Evolutionary conservation across 2,797 vertebrate genomes (phyloP), one percentile per base, ranked within the genome.

Genomic region (Aulostomus chinensis): DNA sequence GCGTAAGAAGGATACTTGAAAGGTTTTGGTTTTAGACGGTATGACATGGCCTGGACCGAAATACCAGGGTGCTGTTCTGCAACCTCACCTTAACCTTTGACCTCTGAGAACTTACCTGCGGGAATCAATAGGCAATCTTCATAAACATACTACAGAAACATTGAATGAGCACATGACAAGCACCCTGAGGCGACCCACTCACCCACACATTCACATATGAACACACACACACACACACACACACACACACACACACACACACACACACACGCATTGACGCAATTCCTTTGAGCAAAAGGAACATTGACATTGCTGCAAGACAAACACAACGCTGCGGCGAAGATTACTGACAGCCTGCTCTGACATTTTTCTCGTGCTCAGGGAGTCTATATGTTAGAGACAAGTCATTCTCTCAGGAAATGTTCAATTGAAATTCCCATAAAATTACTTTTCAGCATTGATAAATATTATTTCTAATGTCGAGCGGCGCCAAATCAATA

Each of bases 291-390:
- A 40, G 61, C 26, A 45, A 17, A 29, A 49, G 24, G 36, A 55
- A 25, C 1, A 14, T 45, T 81, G 79, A 80, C 76, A 48, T 73
- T 78, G 73, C 76, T 49, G 18, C 13, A 36, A 56, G 81, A 34
- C 30, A 53, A 39, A 51, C 29, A 43, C n/a, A n/a, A n/a, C n/a
- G n/a, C n/a, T n/a, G 21, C 43, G 29, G 33, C 48, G 66, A 63
- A 75, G 73, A 72, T 73, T 76, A 60, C 12, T 35, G 58, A 71
- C 37, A 79, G 79, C 64, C 57, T 68, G 39, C 15, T 58, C 40
- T 68, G 77, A 81, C 79, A 69, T 73, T 73, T 73, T 29, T 28
- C 49, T 53, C 48, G 50, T 36, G 21, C 15, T 7, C 16, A 3
- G 9, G 4, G 13, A 25, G 25, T 36, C 14, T 36, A 3, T 13